Base-by-base conservation (phyloP, 2,888 invertebrate species). In the Eupithecia subfuscata region DNA sequence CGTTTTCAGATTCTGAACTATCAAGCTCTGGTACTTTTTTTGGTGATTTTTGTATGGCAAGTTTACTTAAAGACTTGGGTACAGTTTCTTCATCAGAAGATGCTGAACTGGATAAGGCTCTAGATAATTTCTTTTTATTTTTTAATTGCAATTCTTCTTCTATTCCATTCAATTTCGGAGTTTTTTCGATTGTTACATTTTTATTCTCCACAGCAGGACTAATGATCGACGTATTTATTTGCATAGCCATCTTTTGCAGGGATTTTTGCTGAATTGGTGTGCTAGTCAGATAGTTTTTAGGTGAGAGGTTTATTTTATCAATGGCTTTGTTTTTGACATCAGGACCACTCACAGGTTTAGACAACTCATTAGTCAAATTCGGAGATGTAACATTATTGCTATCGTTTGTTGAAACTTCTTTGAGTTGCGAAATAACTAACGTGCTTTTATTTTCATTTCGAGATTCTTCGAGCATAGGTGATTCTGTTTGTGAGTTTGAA, bases 191-290 rank as follows among this genome's bases (percentile, higher is more conserved):
- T 68, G 82, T 81, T 11, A 75, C 76, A 22, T 80, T 82, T 73
- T 82, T 81, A 56, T 78, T 83, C 48, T 77, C 81, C 73, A 81
- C 83, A 68, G 84, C 84, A 25, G 87, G 82, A 74, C 85, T 81
- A 71, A 89, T 89, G n/a, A 88, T 84, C 40, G 92, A 90, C 71
- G 90, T 89, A 75, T 92, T 92, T 1, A 90, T 87, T 78, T 88
- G 87, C 77, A 90, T 83, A 43, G 80, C 85, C 69, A 89, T 72
- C 76, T 88, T 92, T 80, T 87, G 85, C 3, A 86, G 71, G 18
- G 84, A 76, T 81, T 91, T 92, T 75, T 92, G 88, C 79, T 91
- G 92, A 45, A 93, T 83, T 69, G 94, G 93, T 25, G 94, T 94
- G 80, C 92, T 92, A 71, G 92, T 92, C 84, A 72, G 88, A 82